phyloP scores from a whole-genome alignment of 2,888 invertebrate species.

The Venusia cambrica region DNA sequence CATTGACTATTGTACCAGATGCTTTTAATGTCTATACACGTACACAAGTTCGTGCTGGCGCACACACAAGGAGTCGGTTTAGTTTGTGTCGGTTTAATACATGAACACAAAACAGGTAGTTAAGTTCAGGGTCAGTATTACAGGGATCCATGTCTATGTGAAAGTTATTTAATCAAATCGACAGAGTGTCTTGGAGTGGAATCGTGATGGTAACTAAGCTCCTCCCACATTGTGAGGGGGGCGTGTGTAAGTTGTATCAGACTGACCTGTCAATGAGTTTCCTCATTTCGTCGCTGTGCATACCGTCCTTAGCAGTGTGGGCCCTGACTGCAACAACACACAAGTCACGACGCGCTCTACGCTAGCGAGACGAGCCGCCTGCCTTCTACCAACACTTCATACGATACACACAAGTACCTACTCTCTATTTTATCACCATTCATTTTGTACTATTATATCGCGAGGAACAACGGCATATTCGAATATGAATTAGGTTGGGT shows the following conservation, averaged over 20 bases:
- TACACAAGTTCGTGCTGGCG: conserved; percentile 46
- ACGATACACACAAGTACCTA: too few species aligned
- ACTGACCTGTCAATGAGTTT: conserved; percentile 98
- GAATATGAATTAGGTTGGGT: conserved; percentile 23
- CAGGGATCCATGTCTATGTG: too few species aligned
- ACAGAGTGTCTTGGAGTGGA: too few species aligned
- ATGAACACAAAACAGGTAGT: conserved; percentile 3
- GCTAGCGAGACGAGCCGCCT: conserved; percentile 56
- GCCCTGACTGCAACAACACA: conserved; percentile 84
- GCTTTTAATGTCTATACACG: conserved; percentile 42
- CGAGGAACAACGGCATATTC: too few species aligned
- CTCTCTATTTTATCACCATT: too few species aligned
- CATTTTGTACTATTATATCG: too few species aligned
- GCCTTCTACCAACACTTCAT: conserved; percentile 46
- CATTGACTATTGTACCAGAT: conserved; percentile 58
- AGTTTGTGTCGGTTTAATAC: conserved; percentile 15
- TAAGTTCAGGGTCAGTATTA: too few species aligned
- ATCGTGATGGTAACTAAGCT: too few species aligned
- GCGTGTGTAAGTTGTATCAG: conserved; percentile 46
- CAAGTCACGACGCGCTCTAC: conserved; percentile 76
- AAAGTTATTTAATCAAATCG: too few species aligned
- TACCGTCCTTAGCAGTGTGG: conserved; percentile 92
- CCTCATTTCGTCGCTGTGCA: conserved; percentile 97
- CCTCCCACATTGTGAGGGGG: conserved; percentile 8
- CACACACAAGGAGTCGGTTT: conserved; percentile 64